Conservation (phyloP, 92 coral and sea anemone genomes). For the Bergia puertoricense region DNA sequence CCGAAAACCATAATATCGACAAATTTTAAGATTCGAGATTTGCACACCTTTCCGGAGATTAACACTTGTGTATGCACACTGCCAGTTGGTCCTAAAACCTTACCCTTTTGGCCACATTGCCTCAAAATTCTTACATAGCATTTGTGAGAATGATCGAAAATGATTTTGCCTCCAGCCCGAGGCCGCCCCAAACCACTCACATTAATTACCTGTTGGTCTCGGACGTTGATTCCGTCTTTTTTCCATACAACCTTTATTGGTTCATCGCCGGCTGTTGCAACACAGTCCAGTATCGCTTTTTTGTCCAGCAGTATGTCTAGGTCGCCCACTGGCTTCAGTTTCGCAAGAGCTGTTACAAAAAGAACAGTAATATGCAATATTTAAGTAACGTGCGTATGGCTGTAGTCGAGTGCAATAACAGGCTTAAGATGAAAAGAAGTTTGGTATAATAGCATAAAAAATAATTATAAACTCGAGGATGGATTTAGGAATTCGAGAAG, state of each 20-base stretch:
- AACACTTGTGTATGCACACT: no score
- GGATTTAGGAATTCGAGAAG: no score
- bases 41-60: no score
- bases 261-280: constrained; percentile 1
- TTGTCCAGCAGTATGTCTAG: neutral
- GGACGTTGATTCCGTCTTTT: neutral
- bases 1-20: no score
- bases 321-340: neutral
- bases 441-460: no score
- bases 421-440: no score
- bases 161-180: no score
- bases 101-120: neutral
- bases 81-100: no score
- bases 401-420: no score
- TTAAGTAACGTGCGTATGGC: neutral
- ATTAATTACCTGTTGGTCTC: constrained; percentile 20
- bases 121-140: neutral
- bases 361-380: neutral
- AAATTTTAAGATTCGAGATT: no score
- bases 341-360: constrained; percentile 3
- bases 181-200: neutral
- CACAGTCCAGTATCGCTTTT: constrained; percentile 19
- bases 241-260: constrained; percentile 30
- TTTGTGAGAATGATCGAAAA: neutral
- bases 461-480: no score